phyloP scores from a whole-genome alignment of 2,888 invertebrate genomes.

The Zaprionus lineosus region DNA sequence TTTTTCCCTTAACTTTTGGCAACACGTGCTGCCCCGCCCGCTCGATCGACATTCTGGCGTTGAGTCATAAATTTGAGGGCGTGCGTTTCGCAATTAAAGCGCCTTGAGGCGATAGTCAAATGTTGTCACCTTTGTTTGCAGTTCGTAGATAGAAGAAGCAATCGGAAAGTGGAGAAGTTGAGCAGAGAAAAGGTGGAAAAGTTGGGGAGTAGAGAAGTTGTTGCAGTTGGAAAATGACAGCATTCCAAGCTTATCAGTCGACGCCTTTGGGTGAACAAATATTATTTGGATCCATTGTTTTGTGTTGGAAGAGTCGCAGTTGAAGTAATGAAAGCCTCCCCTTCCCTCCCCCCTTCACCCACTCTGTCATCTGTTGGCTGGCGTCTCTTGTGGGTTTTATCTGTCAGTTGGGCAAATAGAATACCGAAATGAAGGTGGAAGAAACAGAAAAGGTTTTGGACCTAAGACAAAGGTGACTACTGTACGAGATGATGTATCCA shows the following conservation, averaged over 20 bases:
- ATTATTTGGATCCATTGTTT: slow-evolving; percentile 24
- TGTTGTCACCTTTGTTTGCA: slow-evolving; percentile 43
- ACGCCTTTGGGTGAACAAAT: slow-evolving; percentile 39
- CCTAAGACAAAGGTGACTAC: slow-evolving; percentile 64
- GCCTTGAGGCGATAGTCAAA: slow-evolving; percentile 21
- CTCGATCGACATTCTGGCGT: slow-evolving; percentile 2
- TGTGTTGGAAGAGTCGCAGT: slow-evolving; percentile 39
- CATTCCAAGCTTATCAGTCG: slow-evolving; percentile 61
- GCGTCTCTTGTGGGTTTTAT: slow-evolving; percentile 52
- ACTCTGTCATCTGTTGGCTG: slow-evolving; percentile 24
- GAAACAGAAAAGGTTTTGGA: slow-evolving; percentile 6
- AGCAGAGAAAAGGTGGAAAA: no score
- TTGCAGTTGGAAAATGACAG: slow-evolving; percentile 15
- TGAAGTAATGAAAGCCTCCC: no score
- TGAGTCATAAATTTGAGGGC: slow-evolving; percentile 38
- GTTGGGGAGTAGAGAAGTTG: no score
- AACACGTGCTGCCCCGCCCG: slow-evolving; percentile 48
- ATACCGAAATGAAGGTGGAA: slow-evolving; percentile 1
- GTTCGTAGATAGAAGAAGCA: slow-evolving; percentile 8
- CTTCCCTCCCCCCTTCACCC: no score
- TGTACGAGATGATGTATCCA: slow-evolving; percentile 54
- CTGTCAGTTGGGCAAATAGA: slow-evolving; percentile 52
- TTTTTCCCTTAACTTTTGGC: slow-evolving; percentile 36
- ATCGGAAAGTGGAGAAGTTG: no score
- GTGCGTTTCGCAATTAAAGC: slow-evolving; percentile 39